A percentile compares a stretch with the other conserved stretches of the same genome.
Evolutionary conservation across 2,888 invertebrate genomes (phyloP).

Genomic region (Lobophora halterata): DNA sequence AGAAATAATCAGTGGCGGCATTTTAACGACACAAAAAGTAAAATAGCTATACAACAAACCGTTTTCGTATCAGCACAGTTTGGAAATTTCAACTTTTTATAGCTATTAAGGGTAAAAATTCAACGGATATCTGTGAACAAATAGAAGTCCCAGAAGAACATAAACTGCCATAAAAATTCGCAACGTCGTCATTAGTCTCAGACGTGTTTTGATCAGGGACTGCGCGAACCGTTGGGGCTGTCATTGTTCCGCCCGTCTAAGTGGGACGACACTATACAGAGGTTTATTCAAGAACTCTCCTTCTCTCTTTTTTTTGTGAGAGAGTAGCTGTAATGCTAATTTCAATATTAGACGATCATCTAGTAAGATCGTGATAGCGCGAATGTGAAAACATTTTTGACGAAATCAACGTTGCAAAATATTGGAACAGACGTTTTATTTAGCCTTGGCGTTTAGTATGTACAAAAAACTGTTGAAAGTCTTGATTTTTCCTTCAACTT

Average conservation of each 20-base stretch:
- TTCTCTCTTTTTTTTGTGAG: constrained; percentile 45
- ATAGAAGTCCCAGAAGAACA: constrained; percentile 63
- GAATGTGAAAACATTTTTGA: too few species aligned
- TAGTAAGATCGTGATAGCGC: too few species aligned
- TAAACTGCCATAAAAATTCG: constrained; percentile 72
- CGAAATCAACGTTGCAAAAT: too few species aligned
- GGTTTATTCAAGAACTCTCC: constrained; percentile 32
- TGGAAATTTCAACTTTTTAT: constrained; percentile 60
- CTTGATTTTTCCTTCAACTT: too few species aligned
- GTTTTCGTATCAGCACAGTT: constrained; percentile 44
- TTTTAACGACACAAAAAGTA: constrained; percentile 38
- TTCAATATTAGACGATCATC: too few species aligned
- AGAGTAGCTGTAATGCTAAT: too few species aligned
- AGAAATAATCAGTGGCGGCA: constrained; percentile 27
- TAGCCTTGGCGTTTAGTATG: too few species aligned
- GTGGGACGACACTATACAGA: constrained; percentile 32
- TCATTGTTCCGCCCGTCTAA: constrained; percentile 40
- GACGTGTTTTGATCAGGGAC: constrained; percentile 74
- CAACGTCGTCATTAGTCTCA: constrained; percentile 71
- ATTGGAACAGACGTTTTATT: too few species aligned
- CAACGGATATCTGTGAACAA: constrained; percentile 63
- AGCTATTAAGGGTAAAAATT: constrained; percentile 58
- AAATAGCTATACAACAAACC: constrained; percentile 44
- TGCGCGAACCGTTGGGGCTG: constrained; percentile 44
- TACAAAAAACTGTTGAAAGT: too few species aligned